A percentile compares a stretch with the other conserved stretches of the same genome.
These are phyloP conservation scores for Corticium candelabrum DNA, from an alignment of 37 sponge, comb jelly and placozoan species.

Conservation along the genomic window DNA sequence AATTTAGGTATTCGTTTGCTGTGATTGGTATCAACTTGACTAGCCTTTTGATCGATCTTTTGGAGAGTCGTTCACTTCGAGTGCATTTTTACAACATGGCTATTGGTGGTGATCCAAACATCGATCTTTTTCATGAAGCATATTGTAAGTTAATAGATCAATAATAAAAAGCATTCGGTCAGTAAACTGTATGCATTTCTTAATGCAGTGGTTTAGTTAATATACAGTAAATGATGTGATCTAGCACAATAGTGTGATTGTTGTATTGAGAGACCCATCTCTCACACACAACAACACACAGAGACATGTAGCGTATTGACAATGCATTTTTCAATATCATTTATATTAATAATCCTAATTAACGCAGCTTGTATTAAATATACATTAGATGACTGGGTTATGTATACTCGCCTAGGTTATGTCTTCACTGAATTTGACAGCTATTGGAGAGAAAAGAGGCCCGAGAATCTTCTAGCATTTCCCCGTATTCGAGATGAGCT, in stretches of 20 bases:
- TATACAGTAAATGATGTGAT: no score
- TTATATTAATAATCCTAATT: no score
- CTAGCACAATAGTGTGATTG: no score
- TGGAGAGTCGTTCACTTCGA: slow-evolving; percentile 19
- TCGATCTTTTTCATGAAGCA: slow-evolving; percentile 34
- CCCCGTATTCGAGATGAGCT: slow-evolving; percentile 15
- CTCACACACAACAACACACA: no score
- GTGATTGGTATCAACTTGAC: slow-evolving; percentile 73
- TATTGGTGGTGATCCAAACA: slow-evolving; percentile 6
- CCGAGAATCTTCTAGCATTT: slow-evolving; percentile 78
- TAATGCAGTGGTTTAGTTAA: no score
- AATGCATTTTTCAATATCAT: no score
- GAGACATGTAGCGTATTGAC: no score
- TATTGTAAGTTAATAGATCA: slow-evolving; percentile 37
- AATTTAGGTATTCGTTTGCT: slow-evolving; percentile 77
- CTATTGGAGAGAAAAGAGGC: slow-evolving; percentile 59
- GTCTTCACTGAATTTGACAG: slow-evolving; percentile 44
- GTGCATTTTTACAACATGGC: slow-evolving; percentile 21
- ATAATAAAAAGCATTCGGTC: no score
- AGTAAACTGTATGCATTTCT: no score
- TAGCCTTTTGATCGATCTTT: slow-evolving; percentile 15
- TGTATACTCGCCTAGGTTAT: slow-evolving; percentile 15
- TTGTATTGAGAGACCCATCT: no score
- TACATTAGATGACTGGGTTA: no score
- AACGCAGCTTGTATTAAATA: no score